These are phyloP conservation scores for Pegoplata infirma DNA, from an alignment of 2,888 invertebrate genomes.

Conservation along the genomic window DNA sequence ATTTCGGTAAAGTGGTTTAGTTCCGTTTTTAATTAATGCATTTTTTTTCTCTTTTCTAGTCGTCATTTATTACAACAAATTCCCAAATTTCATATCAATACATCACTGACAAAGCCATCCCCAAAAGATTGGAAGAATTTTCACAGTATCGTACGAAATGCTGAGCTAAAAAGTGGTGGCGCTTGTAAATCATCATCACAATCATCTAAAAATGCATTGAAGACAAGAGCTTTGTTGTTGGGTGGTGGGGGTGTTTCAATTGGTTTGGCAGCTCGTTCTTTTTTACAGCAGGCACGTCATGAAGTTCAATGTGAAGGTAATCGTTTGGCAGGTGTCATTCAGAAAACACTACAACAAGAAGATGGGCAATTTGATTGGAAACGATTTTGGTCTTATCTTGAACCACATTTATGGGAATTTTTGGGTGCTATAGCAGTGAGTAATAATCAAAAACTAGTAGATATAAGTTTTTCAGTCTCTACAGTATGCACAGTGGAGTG, in stretches of 20 bases:
- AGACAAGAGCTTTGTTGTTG: conserved; percentile 67
- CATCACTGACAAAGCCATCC: background rate
- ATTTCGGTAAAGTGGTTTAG: too few relatives aligned
- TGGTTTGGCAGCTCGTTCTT: conserved; percentile 69
- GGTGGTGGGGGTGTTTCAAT: conserved; percentile 71
- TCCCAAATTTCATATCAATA: conserved; percentile 32
- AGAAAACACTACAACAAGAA: conserved; percentile 77
- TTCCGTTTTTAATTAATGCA: too few relatives aligned
- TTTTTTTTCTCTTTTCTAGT: conserved; percentile 22
- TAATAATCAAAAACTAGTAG: background rate
- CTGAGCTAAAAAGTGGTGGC: background rate
- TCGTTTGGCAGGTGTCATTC: conserved; percentile 71
- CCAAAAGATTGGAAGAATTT: conserved; percentile 39
- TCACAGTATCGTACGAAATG: background rate
- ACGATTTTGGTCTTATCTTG: conserved; percentile 85
- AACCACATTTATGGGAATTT: conserved; percentile 87
- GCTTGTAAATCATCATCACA: conserved; percentile 1
- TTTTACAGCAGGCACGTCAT: conserved; percentile 64
- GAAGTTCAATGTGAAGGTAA: conserved; percentile 73
- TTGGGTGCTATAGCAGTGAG: conserved; percentile 87
- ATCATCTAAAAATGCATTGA: conserved; percentile 16
- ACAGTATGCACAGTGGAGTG: too few relatives aligned
- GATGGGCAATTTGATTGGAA: conserved; percentile 87
- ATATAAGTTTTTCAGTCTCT: too few relatives aligned
- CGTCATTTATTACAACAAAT: conserved; percentile 41